Base-by-base conservation (phyloP, 2,888 invertebrate genomes). In the Cheilosia soror region DNA sequence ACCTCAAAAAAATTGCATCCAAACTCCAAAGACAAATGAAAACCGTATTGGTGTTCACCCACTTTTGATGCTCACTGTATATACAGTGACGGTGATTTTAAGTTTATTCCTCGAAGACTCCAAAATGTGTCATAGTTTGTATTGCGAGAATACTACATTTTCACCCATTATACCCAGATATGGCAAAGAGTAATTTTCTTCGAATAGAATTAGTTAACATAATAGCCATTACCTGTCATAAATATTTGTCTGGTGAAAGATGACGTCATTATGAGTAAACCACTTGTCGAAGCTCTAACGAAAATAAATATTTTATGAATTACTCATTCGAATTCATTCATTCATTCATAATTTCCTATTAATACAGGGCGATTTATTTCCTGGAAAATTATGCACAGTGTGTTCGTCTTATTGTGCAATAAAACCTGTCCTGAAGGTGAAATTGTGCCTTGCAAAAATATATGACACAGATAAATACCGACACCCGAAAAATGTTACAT, bases 321-420 rank as follows among this genome's bases (percentile, higher is more conserved):
- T 44, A 44, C 44, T 44, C 44, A 44, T 44, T 15, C 44, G 37
- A 11, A 44, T 44, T 44, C 5, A 44, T 44, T 44, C 44, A 15
- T 44, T 44, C 15, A 42, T 42, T 42, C 42, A 42, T 42, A 42
- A 42, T 44, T 5, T 44, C n/a, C 2, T n/a, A 15, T n/a, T 2
- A 15, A 6, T 15, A 44, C 44, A 15, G 15, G 13, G 44, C n/a
- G 42, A 44, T 44, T n/a, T 44, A 15, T 44, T 44, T 44, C 44
- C 44, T 44, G 44, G 44, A 15, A 44, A 44, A 44, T 44, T 44
- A 15, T 44, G 15, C 44, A 44, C 44, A 44, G 15, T n/a, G 44
- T 15, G 44, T 5, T 15, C 13, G n/a, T n/a, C 15, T n/a, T 44
- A 44, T 15, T 44, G 13, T 15, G 44, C 15, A 44, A 44, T 5